These are phyloP conservation scores for Pachypeltis micranthus DNA, from an alignment of 1,140 invertebrate species.

Conservation along the genomic window DNA sequence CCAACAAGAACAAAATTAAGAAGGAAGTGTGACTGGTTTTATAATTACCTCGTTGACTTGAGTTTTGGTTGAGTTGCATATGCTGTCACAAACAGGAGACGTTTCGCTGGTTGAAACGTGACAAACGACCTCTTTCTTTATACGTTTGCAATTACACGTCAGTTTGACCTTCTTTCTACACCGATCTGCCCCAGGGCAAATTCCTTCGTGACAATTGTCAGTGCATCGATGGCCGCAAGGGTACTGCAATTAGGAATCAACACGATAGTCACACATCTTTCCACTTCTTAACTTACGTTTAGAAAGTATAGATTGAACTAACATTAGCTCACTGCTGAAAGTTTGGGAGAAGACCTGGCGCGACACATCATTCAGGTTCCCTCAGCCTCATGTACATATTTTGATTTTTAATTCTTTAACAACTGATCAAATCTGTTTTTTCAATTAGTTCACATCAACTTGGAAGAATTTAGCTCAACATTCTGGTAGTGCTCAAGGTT, in stretches of 20 bases:
- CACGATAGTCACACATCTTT: background rate
- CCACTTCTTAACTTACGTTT: background rate
- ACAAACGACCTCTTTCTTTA: conserved; percentile 66
- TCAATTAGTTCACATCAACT: too few species aligned
- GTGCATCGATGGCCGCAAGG: conserved; percentile 59
- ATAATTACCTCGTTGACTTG: conserved; percentile 25
- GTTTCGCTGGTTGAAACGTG: conserved; percentile 42
- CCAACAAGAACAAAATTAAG: too few species aligned
- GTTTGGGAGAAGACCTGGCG: too few species aligned
- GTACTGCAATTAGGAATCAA: conserved; percentile 35
- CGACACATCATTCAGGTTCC: too few species aligned
- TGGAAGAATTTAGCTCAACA: too few species aligned
- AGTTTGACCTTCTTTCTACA: conserved; percentile 73
- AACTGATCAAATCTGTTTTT: too few species aligned
- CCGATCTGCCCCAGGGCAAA: conserved; percentile 49
- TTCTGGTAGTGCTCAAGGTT: too few species aligned
- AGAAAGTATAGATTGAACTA: too few species aligned
- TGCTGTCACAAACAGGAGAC: conserved; percentile 46
- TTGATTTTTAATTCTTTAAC: too few species aligned
- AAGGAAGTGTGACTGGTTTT: too few species aligned
- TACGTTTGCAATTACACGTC: conserved; percentile 62
- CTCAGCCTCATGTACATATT: too few species aligned
- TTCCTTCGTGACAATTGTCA: conserved; percentile 60
- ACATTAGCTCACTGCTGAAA: too few species aligned
- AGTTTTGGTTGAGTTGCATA: conserved; percentile 43